A percentile compares a stretch with the other conserved stretches of the same genome.
phyloP scores from a whole-genome alignment of 2,113 vertebrate species.

The Promerops cafer region DNA sequence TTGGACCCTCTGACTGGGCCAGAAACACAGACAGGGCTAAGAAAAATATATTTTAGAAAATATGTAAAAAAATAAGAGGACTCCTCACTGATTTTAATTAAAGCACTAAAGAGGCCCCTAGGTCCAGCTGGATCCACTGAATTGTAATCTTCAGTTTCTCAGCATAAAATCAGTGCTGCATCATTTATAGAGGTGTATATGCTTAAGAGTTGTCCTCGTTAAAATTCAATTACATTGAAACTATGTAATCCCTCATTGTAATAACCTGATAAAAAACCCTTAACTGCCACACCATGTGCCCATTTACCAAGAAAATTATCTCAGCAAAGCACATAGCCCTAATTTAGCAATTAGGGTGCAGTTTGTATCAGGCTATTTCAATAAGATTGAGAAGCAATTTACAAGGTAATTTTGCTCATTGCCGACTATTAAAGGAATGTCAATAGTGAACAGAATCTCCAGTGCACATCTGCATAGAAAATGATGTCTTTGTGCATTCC shows the following conservation, averaged over 20 bases:
- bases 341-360: conserved; percentile 48
- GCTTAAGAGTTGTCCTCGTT: conserved; percentile 13
- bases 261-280: conserved; percentile 54
- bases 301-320: conserved; percentile 48
- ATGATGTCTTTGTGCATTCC: not conserved
- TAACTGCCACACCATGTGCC: conserved; percentile 11
- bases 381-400: conserved; percentile 32
- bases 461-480: not conserved
- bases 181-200: conserved; percentile 51
- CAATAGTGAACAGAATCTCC: not conserved
- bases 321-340: conserved; percentile 35
- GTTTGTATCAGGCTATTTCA: conserved; percentile 37
- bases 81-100: not conserved
- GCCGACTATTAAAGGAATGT: not conserved
- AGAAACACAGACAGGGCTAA: not conserved
- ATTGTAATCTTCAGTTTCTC: conserved; percentile 11
- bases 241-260: conserved; percentile 45
- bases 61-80: not conserved
- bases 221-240: conserved; percentile 63
- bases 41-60: not conserved
- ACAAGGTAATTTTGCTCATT: conserved; percentile 17
- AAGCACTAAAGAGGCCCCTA: not conserved
- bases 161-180: not conserved
- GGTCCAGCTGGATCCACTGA: not conserved
- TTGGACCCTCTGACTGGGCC: not conserved